A percentile compares a stretch with the other conserved stretches of the same genome.
These are phyloP conservation scores for Dreissena rostriformis DNA, from an alignment of 1,140 invertebrate species.

Conservation along the genomic window DNA sequence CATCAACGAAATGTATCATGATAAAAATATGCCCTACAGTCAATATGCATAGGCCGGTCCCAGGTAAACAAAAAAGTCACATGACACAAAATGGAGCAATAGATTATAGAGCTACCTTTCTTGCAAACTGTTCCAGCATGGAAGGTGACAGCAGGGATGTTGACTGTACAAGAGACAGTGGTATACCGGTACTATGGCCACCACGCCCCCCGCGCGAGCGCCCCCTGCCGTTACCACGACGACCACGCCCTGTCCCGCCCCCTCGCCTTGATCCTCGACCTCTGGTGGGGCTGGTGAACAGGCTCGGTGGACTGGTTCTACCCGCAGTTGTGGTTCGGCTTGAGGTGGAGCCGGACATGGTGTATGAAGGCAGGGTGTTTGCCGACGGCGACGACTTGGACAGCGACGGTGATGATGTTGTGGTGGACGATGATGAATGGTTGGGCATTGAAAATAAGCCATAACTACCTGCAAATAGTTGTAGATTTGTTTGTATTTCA, in stretches of 20 bases:
- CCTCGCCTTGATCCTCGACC: neutral
- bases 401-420: neutral
- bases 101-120: conserved; percentile 27
- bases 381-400: no score
- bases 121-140: conserved; percentile 52
- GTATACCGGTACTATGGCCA: conserved; percentile 32
- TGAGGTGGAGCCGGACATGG: no score
- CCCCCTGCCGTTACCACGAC: neutral
- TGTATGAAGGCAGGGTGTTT: no score
- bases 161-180: conserved; percentile 44
- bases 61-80: no score
- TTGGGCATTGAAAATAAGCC: conserved; percentile 23
- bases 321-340: no score
- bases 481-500: no score
- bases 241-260: neutral
- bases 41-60: no score
- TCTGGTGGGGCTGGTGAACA: neutral
- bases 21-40: no score
- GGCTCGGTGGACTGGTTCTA: no score
- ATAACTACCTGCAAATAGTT: conserved; percentile 27
- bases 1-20: no score
- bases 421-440: neutral
- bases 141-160: conserved; percentile 52
- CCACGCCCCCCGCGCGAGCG: conserved; percentile 8
- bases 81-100: no score